Percentiles rank a stretch among this genome's conserved stretches.
These are phyloP conservation scores for Eulemur macaco DNA, from an alignment of 2,113 vertebrate genomes.

Conservation along the genomic window DNA sequence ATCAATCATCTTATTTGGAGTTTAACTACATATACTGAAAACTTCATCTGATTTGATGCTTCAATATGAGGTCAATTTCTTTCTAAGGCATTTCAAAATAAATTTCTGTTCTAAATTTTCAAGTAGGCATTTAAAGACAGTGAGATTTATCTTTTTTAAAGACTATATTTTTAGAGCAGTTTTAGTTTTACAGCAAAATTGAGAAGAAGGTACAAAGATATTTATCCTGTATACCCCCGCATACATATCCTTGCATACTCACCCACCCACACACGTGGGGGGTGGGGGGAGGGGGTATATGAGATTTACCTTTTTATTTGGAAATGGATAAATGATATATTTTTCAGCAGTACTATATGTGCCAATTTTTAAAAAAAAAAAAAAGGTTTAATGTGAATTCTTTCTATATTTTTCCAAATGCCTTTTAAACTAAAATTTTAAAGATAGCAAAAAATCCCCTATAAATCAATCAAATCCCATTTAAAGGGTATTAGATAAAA, in stretches of 20 bases:
- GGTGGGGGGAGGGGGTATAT: neutral
- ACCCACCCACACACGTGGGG: neutral
- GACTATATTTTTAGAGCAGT: neutral
- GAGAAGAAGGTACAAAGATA: neutral
- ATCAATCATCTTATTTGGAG: neutral
- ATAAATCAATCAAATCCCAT: neutral
- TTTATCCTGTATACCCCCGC: neutral
- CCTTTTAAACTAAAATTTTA: neutral
- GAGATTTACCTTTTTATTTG: neutral
- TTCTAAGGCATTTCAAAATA: neutral
- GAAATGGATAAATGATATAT: neutral
- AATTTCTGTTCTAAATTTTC: neutral
- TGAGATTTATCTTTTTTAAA: neutral
- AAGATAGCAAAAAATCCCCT: neutral
- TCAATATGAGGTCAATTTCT: neutral
- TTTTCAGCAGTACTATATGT: neutral
- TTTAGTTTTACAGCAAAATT: neutral
- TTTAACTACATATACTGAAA: neutral
- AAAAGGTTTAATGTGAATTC: neutral
- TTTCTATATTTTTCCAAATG: neutral
- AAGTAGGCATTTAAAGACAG: neutral
- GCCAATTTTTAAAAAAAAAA: neutral
- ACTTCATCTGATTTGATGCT: neutral
- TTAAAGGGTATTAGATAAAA: neutral
- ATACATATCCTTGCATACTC: neutral